Base-by-base conservation (phyloP, 2,797 vertebrate species). In the Rhinophrynus dorsalis region DNA sequence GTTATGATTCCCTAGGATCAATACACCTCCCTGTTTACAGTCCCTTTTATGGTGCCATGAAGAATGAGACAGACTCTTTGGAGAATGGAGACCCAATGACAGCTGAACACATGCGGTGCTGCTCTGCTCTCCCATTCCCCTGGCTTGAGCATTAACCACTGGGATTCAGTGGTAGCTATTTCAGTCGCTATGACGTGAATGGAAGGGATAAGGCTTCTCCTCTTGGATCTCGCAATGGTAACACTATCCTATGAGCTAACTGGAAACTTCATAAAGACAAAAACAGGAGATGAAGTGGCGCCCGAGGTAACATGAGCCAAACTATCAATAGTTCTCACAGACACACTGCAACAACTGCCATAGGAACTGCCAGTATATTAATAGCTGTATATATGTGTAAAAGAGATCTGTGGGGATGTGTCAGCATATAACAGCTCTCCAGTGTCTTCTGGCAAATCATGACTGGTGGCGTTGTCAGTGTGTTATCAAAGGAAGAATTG, bases 171-270 rank as follows among this genome's bases (percentile, higher is more conserved):
- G n/a, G 24, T 21, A 5, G 33, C 55, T 62, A 74, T 57, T 58
- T 63, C 48, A 17, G 24, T 65, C 52, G 24, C 54, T 13, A 51
- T 68, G 72, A 62, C 66, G 54, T 40, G 40, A 12, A 11, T 57
- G n/a, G 18, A 38, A 72, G 12, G 32, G 24, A 71, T 55, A 32
- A 51, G 20, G 50, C 32, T 50, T 66, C 35, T 30, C n/a, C 61
- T 23, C 44, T 26, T 50, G 60, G 61, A 65, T 73, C 69, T 51
- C 38, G 38, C 35, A 18, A 50, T 23, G 15, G 69, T 66, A 73
- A 73, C 55, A 44, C 55, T 59, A 73, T 73, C 61, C 47, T 32
- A 59, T 73, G 69, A 73, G 69, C 61, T 73, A 73, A 73, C 69
- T 52, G 69, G 69, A 73, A 73, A 44, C 69, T 23, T 58, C 32